Evolutionary conservation across 2,888 invertebrate species (phyloP).

Genomic region (Limnephilus marmoratus): DNA sequence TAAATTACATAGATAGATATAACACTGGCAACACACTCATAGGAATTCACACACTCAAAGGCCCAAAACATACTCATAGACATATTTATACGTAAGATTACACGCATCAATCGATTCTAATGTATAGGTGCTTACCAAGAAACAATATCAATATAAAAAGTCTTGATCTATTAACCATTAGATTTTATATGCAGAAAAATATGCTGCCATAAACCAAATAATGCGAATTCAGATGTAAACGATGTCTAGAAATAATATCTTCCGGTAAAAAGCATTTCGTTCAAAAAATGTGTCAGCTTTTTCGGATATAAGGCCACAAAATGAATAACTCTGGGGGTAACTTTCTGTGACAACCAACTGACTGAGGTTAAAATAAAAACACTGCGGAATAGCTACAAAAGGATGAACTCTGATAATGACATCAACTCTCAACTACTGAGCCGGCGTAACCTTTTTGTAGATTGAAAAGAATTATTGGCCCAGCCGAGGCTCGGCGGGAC

Average conservation of each 20-base stretch:
- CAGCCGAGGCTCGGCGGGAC: conserved; percentile 50
- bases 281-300: background rate
- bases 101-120: no score
- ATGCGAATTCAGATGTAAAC: background rate
- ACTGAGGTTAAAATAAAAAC: conserved; percentile 54
- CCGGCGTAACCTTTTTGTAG: conserved; percentile 62
- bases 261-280: background rate
- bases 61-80: no score
- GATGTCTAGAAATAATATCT: background rate
- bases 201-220: background rate
- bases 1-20: no score
- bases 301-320: background rate
- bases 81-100: no score
- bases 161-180: background rate
- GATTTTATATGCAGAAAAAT: background rate
- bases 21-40: no score
- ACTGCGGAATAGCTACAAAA: conserved; percentile 47
- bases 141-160: no score
- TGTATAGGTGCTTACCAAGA: no score
- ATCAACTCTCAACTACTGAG: conserved; percentile 61
- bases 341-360: conserved; percentile 9
- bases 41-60: no score
- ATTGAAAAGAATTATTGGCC: conserved; percentile 62
- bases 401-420: conserved; percentile 63
- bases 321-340: conserved; percentile 26